Percentiles rank a stretch among this genome's conserved stretches.
phyloP scores from a whole-genome alignment of 2,888 invertebrate species.

The Hartigia nigra region DNA sequence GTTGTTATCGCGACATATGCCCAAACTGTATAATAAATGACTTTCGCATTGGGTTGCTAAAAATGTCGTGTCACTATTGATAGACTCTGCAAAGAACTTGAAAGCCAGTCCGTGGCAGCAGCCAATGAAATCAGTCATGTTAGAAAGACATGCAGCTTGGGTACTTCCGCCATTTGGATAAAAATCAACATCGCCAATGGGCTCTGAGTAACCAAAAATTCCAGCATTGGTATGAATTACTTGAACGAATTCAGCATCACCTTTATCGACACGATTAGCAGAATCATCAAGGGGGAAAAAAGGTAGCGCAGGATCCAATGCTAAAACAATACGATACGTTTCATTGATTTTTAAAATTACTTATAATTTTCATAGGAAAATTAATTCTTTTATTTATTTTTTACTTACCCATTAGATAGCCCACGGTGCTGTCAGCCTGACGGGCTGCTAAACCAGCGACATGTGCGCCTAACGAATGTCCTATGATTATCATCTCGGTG shows the following conservation, averaged over 20 bases:
- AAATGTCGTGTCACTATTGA: slow-evolving; percentile 34
- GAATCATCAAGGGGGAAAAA: slow-evolving; percentile 25
- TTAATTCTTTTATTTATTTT: not conserved
- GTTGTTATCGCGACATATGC: not conserved
- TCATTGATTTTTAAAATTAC: not conserved
- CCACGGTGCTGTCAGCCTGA: slow-evolving; percentile 32
- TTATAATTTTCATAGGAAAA: not conserved
- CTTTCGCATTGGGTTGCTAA: slow-evolving; percentile 31
- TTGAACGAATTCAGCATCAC: slow-evolving; percentile 34
- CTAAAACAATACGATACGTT: slow-evolving; percentile 19
- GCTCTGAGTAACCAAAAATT: slow-evolving; percentile 21
- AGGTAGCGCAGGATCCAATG: slow-evolving; percentile 42
- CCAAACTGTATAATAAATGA: slow-evolving; percentile 4
- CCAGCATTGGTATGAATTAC: slow-evolving; percentile 40
- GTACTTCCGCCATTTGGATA: slow-evolving; percentile 36
- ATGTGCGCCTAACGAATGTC: slow-evolving; percentile 58
- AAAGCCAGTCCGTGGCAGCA: slow-evolving; percentile 41
- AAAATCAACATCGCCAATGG: slow-evolving; percentile 37
- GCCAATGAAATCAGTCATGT: not conserved
- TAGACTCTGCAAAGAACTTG: slow-evolving; percentile 33
- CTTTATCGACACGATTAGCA: slow-evolving; percentile 23
- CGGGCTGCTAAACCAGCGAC: slow-evolving; percentile 49
- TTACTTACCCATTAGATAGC: slow-evolving; percentile 44
- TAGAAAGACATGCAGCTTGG: slow-evolving; percentile 33
- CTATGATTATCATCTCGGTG: slow-evolving; percentile 40